Evolutionary conservation across 2,113 vertebrate genomes (phyloP).

Genomic region (Thermophis baileyi): DNA sequence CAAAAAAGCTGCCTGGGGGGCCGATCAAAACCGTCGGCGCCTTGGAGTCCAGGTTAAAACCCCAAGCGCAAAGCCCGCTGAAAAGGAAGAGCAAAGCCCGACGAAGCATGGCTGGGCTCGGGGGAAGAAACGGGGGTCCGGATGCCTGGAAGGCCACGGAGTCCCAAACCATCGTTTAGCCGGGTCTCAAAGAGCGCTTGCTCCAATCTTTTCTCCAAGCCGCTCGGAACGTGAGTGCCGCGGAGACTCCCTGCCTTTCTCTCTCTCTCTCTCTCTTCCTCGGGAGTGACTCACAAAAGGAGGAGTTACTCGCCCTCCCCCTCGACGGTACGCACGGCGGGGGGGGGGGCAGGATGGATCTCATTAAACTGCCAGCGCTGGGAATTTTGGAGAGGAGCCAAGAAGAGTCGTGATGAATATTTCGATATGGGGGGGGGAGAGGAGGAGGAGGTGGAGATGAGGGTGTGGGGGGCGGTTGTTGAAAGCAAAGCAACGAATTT

Average conservation of each 20-base stretch:
- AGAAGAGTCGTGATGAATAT: neutral
- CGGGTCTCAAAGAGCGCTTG: neutral
- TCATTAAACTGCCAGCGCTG: constrained; percentile 14
- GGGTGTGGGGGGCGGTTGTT: neutral
- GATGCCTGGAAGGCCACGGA: neutral
- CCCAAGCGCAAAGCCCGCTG: constrained; percentile 63
- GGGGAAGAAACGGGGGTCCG: neutral
- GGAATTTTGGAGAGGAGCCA: constrained; percentile 1
- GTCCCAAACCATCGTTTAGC: neutral
- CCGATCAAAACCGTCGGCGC: constrained; percentile 77
- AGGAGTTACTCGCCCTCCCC: constrained; percentile 18
- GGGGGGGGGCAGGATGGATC: constrained; percentile 15
- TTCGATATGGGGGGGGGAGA: neutral
- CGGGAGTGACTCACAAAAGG: constrained; percentile 30
- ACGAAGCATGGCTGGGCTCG: neutral
- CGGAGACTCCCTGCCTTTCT: neutral
- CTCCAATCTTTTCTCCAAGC: neutral
- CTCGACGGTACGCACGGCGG: neutral
- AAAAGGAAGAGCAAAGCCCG: constrained; percentile 52
- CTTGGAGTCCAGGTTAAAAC: constrained; percentile 85
- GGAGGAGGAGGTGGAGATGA: neutral
- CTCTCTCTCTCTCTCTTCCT: neutral
- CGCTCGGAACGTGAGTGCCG: neutral
- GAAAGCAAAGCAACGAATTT: neutral
- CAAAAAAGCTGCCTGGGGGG: constrained; percentile 82